These are phyloP conservation scores for Yasuhikotakia modesta DNA, from an alignment of 2,797 vertebrate species.

Conservation along the genomic window DNA sequence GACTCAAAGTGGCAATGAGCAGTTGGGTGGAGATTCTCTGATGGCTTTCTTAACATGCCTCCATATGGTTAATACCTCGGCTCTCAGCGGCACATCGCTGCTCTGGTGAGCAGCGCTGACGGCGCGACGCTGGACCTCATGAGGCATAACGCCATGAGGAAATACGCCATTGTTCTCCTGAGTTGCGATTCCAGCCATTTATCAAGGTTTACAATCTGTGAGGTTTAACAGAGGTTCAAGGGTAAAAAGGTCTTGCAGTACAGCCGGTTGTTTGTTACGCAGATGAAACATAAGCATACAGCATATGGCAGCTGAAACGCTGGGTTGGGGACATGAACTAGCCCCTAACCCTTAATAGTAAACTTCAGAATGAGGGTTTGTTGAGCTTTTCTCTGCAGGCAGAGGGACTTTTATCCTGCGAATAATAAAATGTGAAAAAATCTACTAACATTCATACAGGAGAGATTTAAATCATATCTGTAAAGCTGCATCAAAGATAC, in stretches of 20 bases:
- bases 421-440: too few species aligned
- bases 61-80: conserved; percentile 22
- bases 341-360: not conserved
- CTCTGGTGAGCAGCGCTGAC: conserved; percentile 11
- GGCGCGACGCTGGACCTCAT: not conserved
- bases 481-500: too few species aligned
- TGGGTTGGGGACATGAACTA: not conserved
- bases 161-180: conserved; percentile 21
- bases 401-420: too few species aligned
- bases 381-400: too few species aligned
- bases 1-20: not conserved
- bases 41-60: conserved; percentile 33
- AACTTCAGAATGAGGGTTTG: not conserved
- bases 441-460: too few species aligned
- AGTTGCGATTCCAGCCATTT: conserved; percentile 25
- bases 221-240: conserved; percentile 12
- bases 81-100: not conserved
- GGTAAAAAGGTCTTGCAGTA: not conserved
- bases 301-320: not conserved
- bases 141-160: conserved; percentile 19
- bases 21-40: conserved; percentile 61
- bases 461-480: too few species aligned
- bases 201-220: conserved; percentile 19
- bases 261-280: not conserved
- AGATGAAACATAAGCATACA: not conserved